Evolutionary conservation across 1,140 invertebrate species (phyloP), one percentile per base, ranked within the genome.

Genomic region (Oryctes rhinoceros): DNA sequence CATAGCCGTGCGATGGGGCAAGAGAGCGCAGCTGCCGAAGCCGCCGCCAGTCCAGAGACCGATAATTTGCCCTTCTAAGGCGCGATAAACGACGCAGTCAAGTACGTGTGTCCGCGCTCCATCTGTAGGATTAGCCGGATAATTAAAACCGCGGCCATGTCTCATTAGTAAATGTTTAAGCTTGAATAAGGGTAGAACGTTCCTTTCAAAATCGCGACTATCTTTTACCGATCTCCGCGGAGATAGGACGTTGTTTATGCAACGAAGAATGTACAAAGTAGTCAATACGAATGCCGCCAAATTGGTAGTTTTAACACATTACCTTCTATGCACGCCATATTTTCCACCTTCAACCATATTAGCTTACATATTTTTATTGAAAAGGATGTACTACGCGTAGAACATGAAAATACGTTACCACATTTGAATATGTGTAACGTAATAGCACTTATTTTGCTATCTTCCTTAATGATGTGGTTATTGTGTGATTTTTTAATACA

Each of bases 61-160:
- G 65, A 71, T 71, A 76, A 76, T 76, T 76, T 76, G 75, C 75
- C 75, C 75, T 76, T 76, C 75, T 76, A 76, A 44, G 75, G 75
- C 75, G 37, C 75, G 75, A 76, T 76, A 76, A 76, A 71, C 65
- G 65, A 71, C 65, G 65, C 65, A 71, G 65, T 71, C 65, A 37
- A 59, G 65, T 71, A 71, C 65, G 65, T 71, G 65, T 71, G 65
- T 71, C 65, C 65, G 35, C 65, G 20, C 24, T 71, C 65, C 65
- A 37, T 71, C 65, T 71, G 35, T 15, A 15, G 65, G 65, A 71
- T 71, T 71, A 71, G 65, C 35, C 20, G 65, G 65, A 71, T 71
- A 71, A 71, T 71, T 71, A 71, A 71, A 71, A 71, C 65, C 65
- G 65, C 65, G 18, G 65, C 65, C 65, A 37, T 71, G 65, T 71